Evolutionary conservation across 2,888 invertebrate genomes (phyloP).

Genomic region (Eilema sororculum): DNA sequence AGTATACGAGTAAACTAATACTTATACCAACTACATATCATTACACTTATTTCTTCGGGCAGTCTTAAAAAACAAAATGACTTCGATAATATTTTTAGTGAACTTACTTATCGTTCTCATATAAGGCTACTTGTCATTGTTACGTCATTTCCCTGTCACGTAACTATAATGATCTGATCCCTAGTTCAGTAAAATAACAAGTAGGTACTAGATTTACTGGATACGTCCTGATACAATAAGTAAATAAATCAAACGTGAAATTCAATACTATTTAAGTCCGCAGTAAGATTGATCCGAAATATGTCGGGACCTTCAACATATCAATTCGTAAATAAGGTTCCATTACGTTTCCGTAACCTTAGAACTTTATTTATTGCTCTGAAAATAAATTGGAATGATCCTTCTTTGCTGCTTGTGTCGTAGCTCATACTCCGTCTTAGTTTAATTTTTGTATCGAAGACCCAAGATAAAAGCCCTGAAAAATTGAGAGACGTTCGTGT

Average conservation of each 20-base stretch:
- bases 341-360: slow-evolving; percentile 22
- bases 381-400: slow-evolving; percentile 23
- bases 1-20: no score
- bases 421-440: slow-evolving; percentile 5
- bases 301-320: slow-evolving; percentile 18
- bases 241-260: slow-evolving; percentile 9
- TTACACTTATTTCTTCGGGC: no score
- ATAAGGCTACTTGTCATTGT: background rate
- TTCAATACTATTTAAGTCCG: slow-evolving; percentile 3
- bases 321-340: slow-evolving; percentile 21
- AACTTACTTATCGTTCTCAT: no score
- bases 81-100: no score
- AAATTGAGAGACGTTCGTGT: background rate
- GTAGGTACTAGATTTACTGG: background rate
- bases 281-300: slow-evolving; percentile 5
- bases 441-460: slow-evolving; percentile 1
- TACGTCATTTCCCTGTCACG: background rate
- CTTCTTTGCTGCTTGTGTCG: slow-evolving; percentile 12
- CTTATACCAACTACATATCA: no score
- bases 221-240: slow-evolving; percentile 1
- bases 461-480: slow-evolving; percentile 5
- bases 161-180: background rate
- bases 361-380: slow-evolving; percentile 25
- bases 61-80: no score
- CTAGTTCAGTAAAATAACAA: background rate